phyloP scores from a whole-genome alignment of 1,140 invertebrate genomes.

The Acromyrmex echinatior region DNA sequence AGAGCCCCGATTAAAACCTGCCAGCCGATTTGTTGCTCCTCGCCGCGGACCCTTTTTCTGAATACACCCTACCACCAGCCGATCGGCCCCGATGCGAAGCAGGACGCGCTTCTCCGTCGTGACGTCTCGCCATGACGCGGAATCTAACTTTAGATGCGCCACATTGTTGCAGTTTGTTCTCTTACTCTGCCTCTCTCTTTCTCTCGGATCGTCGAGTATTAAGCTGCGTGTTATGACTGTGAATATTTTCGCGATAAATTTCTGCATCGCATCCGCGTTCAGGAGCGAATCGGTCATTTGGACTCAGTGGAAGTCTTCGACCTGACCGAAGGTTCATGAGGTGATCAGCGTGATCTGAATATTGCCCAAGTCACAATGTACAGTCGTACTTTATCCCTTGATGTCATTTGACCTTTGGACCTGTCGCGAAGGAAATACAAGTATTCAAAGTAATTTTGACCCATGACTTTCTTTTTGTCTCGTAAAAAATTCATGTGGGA shows the following conservation, averaged over 20 bases:
- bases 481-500: not conserved
- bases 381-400: constrained; percentile 2
- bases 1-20: constrained; percentile 71
- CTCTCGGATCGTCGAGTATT: constrained; percentile 28
- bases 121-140: constrained; percentile 48
- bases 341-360: constrained; percentile 49
- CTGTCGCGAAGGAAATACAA: constrained; percentile 4
- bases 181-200: constrained; percentile 30
- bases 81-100: constrained; percentile 19
- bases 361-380: constrained; percentile 15
- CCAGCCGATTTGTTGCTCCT: constrained; percentile 62
- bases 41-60: constrained; percentile 37
- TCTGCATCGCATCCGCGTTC: constrained; percentile 1
- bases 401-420: constrained; percentile 21
- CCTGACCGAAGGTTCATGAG: constrained; percentile 7
- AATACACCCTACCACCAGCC: constrained; percentile 41
- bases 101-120: constrained; percentile 15
- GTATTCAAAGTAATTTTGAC: constrained; percentile 37
- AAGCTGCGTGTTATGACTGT: constrained; percentile 73
- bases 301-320: not conserved
- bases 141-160: constrained; percentile 73
- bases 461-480: not conserved
- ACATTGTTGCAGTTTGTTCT: constrained; percentile 42
- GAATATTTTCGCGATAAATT: constrained; percentile 75
- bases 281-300: constrained; percentile 8